Percentiles rank a stretch among this genome's conserved stretches.
phyloP scores from a whole-genome alignment of 2,113 vertebrate species.

The Parus major region DNA sequence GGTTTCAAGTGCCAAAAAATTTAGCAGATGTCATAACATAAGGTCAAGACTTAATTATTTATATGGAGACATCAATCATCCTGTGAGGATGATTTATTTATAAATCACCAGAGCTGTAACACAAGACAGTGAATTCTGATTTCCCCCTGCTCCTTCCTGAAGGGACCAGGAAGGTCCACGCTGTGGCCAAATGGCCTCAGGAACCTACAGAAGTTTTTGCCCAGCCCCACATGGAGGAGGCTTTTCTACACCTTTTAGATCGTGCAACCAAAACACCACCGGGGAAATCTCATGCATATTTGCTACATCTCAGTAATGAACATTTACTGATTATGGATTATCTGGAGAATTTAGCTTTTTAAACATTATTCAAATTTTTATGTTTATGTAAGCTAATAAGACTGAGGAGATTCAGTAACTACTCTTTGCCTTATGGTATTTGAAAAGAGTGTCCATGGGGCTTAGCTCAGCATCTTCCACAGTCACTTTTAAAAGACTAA shows the following conservation, averaged over 20 bases:
- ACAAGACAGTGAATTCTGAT: constrained; percentile 24
- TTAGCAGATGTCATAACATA: constrained; percentile 74
- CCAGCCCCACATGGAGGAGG: not conserved
- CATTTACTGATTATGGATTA: constrained; percentile 72
- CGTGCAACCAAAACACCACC: not conserved
- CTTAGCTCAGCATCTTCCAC: constrained; percentile 38
- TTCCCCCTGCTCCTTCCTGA: not conserved
- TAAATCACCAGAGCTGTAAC: constrained; percentile 49
- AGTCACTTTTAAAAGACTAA: constrained; percentile 29
- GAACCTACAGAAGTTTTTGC: not conserved
- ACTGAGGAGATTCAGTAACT: constrained; percentile 69
- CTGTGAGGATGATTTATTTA: constrained; percentile 68
- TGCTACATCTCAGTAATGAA: constrained; percentile 73
- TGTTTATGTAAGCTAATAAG: constrained; percentile 77
- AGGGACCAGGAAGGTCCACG: not conserved
- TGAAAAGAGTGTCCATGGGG: constrained; percentile 22
- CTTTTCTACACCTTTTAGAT: constrained; percentile 36
- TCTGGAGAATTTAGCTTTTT: constrained; percentile 74
- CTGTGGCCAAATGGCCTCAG: not conserved
- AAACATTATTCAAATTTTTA: constrained; percentile 78
- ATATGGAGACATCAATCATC: constrained; percentile 70
- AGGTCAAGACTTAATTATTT: constrained; percentile 83
- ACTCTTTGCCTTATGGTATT: constrained; percentile 47
- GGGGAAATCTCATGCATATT: constrained; percentile 67
- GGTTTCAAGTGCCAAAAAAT: constrained; percentile 62